Base-by-base conservation (phyloP, 2,888 invertebrate genomes). In the Scaptomyza reducta region DNA sequence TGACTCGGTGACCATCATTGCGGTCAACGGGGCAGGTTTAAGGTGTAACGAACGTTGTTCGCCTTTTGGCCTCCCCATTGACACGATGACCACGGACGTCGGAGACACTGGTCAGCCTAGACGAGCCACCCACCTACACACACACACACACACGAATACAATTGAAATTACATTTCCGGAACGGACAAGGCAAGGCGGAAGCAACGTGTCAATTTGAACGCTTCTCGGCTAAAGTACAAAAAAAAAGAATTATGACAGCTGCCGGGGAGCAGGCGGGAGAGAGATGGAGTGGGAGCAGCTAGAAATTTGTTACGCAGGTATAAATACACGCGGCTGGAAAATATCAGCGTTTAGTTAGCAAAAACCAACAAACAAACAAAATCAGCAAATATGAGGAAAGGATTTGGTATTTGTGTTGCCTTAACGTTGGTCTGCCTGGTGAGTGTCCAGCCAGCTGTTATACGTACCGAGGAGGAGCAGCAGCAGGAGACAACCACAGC, bases 1-100 rank as follows among this genome's bases (percentile, higher is more conserved):
- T 78, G 79, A 75, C 83, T 69, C 72, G 60, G 66, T 77, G 87
- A 73, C 87, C 87, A 86, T 87, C 87, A 66, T 72, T 83, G 80
- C 80, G 88, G 88, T 82, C 87, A 88, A 79, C 57, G 61, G 63
- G 62, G 86, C 66, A 59, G 70, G 73, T 58, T 75, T 73, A 73
- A 88, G 86, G 86, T 83, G 82, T 85, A 84, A 83, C 84, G 80
- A 83, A 76, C 83, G 70, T 72, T 79, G 86, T 68, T 70, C 67
- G 74, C 67, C 67, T 86, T 70, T 64, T 74, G 86, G 78, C 88
- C 85, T 77, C 69, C 55, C 70, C 66, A 74, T 72, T 86, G 79
- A 79, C 86, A 65, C 71, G 71, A 61, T 70, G 75, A 74, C 75
- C 74, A 74, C 78, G 40, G 16, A 40, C 40, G 64, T 58, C 65